Conservation (phyloP, 2,797 vertebrate genomes). For the Characodon lateralis region DNA sequence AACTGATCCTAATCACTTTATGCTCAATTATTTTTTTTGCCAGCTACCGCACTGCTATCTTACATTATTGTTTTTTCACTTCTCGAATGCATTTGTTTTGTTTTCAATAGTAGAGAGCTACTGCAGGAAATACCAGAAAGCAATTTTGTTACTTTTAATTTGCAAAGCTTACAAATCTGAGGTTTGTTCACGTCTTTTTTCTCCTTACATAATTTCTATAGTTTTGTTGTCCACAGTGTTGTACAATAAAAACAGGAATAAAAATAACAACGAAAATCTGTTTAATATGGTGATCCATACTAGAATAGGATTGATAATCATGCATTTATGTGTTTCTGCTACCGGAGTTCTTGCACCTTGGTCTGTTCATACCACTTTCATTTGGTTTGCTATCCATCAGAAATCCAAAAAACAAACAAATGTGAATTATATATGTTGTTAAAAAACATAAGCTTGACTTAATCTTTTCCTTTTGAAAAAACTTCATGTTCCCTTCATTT, state of each 20-base stretch:
- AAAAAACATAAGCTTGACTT: no score
- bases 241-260: background rate
- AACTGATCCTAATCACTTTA: no score
- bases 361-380: background rate
- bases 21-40: no score
- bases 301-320: background rate
- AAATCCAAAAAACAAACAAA: no score
- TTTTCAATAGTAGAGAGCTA: no score
- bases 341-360: background rate
- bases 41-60: no score
- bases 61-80: no score
- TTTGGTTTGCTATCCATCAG: background rate
- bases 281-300: background rate
- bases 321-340: background rate
- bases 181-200: background rate
- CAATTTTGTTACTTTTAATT: background rate
- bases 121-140: background rate
- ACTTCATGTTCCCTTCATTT: no score
- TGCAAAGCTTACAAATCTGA: background rate
- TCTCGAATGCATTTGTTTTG: no score
- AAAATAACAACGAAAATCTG: background rate
- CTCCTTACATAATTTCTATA: background rate
- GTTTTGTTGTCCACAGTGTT: background rate
- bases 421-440: no score
- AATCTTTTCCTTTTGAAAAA: no score